A percentile compares a stretch with the other conserved stretches of the same genome.
Conservation (phyloP, 2,888 invertebrate species). For the Drosophila siamana region DNA sequence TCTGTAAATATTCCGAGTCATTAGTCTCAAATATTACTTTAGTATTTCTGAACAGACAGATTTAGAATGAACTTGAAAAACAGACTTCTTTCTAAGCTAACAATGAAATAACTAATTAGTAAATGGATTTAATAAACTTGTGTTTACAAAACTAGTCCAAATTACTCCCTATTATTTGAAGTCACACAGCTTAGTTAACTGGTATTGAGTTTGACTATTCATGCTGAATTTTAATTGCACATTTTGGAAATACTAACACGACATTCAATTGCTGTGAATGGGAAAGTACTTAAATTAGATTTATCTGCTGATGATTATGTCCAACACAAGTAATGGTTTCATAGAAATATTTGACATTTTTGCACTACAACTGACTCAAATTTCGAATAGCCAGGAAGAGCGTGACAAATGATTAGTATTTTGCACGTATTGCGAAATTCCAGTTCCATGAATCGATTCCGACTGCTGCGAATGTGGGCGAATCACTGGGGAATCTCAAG, state of each 20-base stretch:
- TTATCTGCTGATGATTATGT: not conserved
- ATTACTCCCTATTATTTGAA: too few species aligned
- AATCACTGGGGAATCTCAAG: slow-evolving; percentile 51
- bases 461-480: not conserved
- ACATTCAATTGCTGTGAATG: not conserved
- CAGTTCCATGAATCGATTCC: slow-evolving; percentile 40
- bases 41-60: too few species aligned
- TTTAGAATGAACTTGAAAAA: not conserved
- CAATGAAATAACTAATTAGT: too few species aligned
- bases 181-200: not conserved
- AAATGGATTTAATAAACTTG: too few species aligned
- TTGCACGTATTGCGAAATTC: slow-evolving; percentile 8
- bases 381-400: not conserved
- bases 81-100: not conserved
- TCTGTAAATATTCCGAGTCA: too few species aligned
- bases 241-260: not conserved
- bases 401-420: slow-evolving; percentile 3
- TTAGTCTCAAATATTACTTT: too few species aligned
- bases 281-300: not conserved
- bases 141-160: too few species aligned
- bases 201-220: not conserved
- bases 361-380: not conserved
- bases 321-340: not conserved
- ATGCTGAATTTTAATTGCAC: not conserved
- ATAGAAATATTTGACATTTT: not conserved